A percentile compares a stretch with the other conserved stretches of the same genome.
Conservation (phyloP, 1,140 invertebrate genomes). For the Drosophila oshimai region DNA sequence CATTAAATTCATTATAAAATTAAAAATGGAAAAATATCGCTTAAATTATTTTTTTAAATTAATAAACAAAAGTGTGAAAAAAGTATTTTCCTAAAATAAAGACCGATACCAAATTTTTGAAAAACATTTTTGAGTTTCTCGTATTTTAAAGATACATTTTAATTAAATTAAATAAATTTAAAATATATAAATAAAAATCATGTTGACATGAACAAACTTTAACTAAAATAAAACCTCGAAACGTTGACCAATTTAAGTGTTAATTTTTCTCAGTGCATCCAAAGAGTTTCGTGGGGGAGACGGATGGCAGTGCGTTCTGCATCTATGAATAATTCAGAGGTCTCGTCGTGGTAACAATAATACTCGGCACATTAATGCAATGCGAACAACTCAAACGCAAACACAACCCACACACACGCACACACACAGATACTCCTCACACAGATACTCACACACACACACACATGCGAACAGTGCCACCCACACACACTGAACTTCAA, state of each 20-base stretch:
- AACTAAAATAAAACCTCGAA: no score
- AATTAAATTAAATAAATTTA: no score
- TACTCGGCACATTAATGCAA: constrained; percentile 56
- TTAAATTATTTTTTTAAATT: no score
- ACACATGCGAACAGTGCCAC: neutral
- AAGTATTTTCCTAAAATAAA: no score
- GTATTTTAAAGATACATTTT: no score
- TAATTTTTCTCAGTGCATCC: neutral
- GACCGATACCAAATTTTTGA: no score
- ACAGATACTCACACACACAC: neutral
- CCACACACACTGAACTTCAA: neutral
- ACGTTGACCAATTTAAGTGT: neutral
- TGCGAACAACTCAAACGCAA: constrained; percentile 41
- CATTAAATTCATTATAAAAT: no score
- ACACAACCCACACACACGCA: constrained; percentile 8
- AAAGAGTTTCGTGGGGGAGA: neutral
- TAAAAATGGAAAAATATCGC: no score
- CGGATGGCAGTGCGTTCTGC: constrained; percentile 34
- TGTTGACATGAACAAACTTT: no score
- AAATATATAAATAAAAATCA: no score
- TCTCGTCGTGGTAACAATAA: constrained; percentile 55
- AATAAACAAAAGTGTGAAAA: no score
- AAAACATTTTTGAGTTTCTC: no score
- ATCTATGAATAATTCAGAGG: constrained; percentile 73
- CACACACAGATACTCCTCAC: neutral